These are phyloP conservation scores for Leptogaster cylindrica DNA, from an alignment of 2,888 invertebrate genomes.

Conservation along the genomic window DNA sequence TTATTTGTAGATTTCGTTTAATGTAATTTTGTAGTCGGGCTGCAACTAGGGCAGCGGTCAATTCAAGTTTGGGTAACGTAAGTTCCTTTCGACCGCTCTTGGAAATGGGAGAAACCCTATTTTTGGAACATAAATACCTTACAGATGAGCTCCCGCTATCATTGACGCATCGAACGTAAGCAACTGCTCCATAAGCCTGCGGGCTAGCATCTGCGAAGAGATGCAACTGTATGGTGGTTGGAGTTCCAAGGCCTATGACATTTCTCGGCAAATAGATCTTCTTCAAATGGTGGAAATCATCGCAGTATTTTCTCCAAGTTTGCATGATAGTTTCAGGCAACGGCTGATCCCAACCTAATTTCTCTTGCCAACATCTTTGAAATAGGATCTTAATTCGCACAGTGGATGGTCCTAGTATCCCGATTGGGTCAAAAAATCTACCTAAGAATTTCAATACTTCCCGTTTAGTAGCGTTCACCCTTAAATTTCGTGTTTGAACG, in stretches of 20 bases:
- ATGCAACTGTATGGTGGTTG: neutral
- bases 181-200: slow-evolving; percentile 34
- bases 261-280: neutral
- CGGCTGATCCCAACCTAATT: neutral
- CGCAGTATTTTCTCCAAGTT: slow-evolving; percentile 11
- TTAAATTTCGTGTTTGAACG: neutral
- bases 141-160: neutral
- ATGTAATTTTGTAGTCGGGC: neutral
- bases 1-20: neutral
- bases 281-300: neutral
- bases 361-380: neutral
- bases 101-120: neutral
- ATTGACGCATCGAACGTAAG: neutral
- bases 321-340: neutral
- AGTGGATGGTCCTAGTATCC: neutral
- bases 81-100: neutral
- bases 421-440: neutral
- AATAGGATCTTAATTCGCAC: neutral
- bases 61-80: neutral
- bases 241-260: neutral
- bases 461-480: neutral
- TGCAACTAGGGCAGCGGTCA: neutral
- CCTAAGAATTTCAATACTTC: neutral
- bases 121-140: neutral
- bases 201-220: slow-evolving; percentile 14